Conservation (phyloP, 2,797 vertebrate genomes). For the Lepidocolaptes lacrymiger region DNA sequence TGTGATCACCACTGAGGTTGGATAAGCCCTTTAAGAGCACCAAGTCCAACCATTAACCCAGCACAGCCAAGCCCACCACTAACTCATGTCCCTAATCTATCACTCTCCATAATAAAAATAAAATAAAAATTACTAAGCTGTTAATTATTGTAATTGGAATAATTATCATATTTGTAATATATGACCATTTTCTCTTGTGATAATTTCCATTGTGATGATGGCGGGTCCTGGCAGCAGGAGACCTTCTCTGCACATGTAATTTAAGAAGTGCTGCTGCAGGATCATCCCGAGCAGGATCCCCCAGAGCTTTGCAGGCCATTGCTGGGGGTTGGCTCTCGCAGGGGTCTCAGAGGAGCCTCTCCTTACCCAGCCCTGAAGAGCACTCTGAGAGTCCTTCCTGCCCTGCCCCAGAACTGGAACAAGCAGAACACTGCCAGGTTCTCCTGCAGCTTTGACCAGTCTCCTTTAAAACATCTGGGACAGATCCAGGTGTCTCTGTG, state of each 20-base stretch:
- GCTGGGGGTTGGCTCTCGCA: rapidly evolving
- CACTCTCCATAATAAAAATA: not conserved
- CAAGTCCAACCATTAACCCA: not conserved
- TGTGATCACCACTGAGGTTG: rapidly evolving
- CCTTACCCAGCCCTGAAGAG: rapidly evolving
- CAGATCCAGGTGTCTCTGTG: rapidly evolving
- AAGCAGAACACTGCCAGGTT: not conserved
- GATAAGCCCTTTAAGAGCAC: not conserved
- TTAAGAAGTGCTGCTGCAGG: not conserved
- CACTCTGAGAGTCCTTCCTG: rapidly evolving
- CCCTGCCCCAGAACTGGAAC: rapidly evolving
- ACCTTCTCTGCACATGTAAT: not conserved
- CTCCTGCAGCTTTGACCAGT: too few relatives aligned
- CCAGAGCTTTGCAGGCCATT: rapidly evolving
- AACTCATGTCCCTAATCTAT: not conserved
- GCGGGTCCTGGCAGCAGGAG: not conserved
- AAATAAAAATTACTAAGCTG: not conserved
- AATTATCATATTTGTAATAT: not conserved
- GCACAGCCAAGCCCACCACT: not conserved
- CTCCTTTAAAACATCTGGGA: not conserved
- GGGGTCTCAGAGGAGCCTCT: not conserved
- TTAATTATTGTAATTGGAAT: not conserved
- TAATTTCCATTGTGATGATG: not conserved
- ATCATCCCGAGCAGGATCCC: rapidly evolving
- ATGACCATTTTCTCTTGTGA: not conserved